Evolutionary conservation across 23 tunicate species (phyloP).

Genomic region (Styela plicata): DNA sequence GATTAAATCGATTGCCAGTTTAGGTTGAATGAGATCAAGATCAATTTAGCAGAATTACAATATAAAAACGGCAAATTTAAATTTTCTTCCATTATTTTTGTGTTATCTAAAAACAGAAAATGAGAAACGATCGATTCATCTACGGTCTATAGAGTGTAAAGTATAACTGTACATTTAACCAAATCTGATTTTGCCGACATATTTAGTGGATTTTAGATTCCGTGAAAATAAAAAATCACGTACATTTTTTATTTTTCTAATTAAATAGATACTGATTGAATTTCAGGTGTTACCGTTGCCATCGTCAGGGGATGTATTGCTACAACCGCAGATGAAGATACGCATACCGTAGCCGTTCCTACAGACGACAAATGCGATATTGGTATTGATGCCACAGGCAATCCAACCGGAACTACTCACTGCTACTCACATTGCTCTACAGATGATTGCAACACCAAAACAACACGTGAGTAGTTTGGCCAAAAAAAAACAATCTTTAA

Average conservation of each 20-base stretch:
- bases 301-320: not conserved
- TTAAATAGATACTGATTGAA: not conserved
- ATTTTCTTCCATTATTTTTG: too few species aligned
- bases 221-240: too few species aligned
- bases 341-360: not conserved
- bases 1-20: too few species aligned
- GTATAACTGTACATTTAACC: too few species aligned
- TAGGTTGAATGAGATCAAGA: too few species aligned
- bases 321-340: not conserved
- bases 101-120: not conserved
- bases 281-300: not conserved
- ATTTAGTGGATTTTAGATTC: too few species aligned
- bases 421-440: not conserved
- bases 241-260: too few species aligned
- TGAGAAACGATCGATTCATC: not conserved
- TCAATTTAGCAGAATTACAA: too few species aligned
- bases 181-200: too few species aligned
- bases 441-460: not conserved
- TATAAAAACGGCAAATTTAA: too few species aligned
- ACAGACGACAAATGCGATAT: not conserved
- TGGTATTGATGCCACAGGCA: not conserved
- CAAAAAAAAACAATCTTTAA: not conserved
- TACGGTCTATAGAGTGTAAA: not conserved
- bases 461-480: not conserved
- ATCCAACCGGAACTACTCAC: not conserved